Evolutionary conservation across 2,888 invertebrate genomes (phyloP).

Genomic region (Serripes groenlandicus): DNA sequence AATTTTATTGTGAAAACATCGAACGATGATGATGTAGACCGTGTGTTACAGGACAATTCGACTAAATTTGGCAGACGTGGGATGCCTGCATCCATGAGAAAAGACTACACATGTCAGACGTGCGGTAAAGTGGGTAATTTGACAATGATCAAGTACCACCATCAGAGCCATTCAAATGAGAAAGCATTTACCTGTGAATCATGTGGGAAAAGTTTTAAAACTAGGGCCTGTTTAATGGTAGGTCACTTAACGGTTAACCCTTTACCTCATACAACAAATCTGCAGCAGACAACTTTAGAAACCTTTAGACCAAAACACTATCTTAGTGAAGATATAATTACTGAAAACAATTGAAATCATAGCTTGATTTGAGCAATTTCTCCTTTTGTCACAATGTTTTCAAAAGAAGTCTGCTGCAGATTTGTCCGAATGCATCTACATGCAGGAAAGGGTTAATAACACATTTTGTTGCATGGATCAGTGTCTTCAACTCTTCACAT

Average conservation of each 20-base stretch:
- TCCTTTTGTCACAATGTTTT: not conserved
- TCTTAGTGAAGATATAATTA: no score
- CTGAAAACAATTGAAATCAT: not conserved
- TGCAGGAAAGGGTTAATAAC: no score
- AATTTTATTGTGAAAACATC: no score
- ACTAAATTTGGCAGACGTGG: no score
- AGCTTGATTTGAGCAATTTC: not conserved
- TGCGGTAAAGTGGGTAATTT: constrained; percentile 53
- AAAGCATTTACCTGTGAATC: constrained; percentile 40
- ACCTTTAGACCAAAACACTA: not conserved
- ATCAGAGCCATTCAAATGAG: constrained; percentile 47
- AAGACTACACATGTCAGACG: constrained; percentile 33
- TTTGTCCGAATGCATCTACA: no score
- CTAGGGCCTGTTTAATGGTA: constrained; percentile 41
- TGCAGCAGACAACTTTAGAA: no score
- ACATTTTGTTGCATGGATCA: no score
- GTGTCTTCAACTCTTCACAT: no score
- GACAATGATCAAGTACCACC: constrained; percentile 46
- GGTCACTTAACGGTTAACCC: no score
- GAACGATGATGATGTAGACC: not conserved
- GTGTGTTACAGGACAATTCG: not conserved
- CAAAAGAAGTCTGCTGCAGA: no score
- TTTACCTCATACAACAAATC: no score
- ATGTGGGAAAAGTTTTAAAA: constrained; percentile 58
- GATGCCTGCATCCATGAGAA: constrained; percentile 17